Evolutionary conservation across 2,113 vertebrate species (phyloP).

Genomic region (Oreotrochilus melanogaster): DNA sequence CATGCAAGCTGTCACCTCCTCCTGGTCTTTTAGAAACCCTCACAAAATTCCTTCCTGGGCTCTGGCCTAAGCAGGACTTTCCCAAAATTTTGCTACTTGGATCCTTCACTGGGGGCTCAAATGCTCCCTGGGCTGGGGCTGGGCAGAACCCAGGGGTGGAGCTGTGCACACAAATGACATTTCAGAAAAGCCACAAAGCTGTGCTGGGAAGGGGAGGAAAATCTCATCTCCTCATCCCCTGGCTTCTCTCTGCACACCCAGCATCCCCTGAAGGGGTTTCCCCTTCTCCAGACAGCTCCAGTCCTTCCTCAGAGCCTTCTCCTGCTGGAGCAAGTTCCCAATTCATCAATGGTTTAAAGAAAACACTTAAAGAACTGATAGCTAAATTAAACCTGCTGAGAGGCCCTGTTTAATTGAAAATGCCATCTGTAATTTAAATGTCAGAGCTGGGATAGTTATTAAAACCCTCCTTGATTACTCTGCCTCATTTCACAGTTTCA

Average conservation of each 20-base stretch:
- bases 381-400: constrained; percentile 80
- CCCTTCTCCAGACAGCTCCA: background rate
- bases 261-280: background rate
- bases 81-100: background rate
- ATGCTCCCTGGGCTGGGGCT: fast-evolving
- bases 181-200: background rate
- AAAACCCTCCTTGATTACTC: constrained; percentile 63
- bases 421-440: constrained; percentile 84
- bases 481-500: constrained; percentile 78
- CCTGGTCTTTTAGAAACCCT: background rate
- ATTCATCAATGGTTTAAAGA: constrained; percentile 56
- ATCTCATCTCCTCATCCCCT: background rate
- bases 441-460: constrained; percentile 75
- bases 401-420: constrained; percentile 81
- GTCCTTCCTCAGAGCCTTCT: background rate
- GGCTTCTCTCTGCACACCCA: background rate
- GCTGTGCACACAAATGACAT: background rate
- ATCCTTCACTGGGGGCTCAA: background rate
- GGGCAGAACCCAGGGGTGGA: background rate
- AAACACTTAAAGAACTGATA: constrained; percentile 79
- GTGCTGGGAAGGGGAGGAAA: background rate
- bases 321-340: constrained; percentile 30
- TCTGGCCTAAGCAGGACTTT: background rate
- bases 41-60: fast-evolving
- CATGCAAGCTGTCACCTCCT: fast-evolving